phyloP scores from a whole-genome alignment of 2,888 invertebrate genomes.

The Rhagium mordax region DNA sequence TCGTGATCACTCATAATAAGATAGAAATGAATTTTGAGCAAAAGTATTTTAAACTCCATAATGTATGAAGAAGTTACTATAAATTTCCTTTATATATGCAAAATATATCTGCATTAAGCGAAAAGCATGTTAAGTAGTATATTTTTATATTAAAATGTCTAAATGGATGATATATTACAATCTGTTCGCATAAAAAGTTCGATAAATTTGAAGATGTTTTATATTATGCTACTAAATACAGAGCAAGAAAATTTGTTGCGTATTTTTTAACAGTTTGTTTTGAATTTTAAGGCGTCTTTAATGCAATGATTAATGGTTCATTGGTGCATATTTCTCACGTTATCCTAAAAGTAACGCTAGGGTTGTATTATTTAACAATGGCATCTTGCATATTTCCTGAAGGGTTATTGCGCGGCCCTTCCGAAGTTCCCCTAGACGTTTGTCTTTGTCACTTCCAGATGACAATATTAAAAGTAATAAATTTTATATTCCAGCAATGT shows the following conservation, averaged over 20 bases:
- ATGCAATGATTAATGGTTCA: slow-evolving; percentile 21
- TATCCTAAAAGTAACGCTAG: slow-evolving; percentile 24
- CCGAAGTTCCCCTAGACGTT: slow-evolving; percentile 27
- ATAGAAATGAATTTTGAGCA: too few relatives aligned
- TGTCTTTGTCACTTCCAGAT: slow-evolving; percentile 35
- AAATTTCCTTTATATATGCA: neutral
- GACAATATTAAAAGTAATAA: slow-evolving; percentile 37
- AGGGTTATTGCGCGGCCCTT: slow-evolving; percentile 1
- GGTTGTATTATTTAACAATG: slow-evolving; percentile 23
- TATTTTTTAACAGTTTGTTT: slow-evolving; percentile 6
- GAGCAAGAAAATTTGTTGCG: neutral
- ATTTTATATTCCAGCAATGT: slow-evolving; percentile 31
- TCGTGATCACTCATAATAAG: too few relatives aligned
- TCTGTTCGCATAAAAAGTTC: neutral
- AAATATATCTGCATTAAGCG: neutral
- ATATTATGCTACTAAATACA: neutral
- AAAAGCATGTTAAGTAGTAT: neutral
- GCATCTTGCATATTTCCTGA: slow-evolving; percentile 20
- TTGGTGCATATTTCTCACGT: slow-evolving; percentile 26
- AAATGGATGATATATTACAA: neutral
- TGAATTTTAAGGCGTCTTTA: slow-evolving; percentile 10
- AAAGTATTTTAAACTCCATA: too few relatives aligned
- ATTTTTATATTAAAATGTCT: neutral
- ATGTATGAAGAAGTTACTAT: neutral
- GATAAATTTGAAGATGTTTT: neutral